These are phyloP conservation scores for Neopipo cinnamomea DNA, from an alignment of 2,113 vertebrate genomes.

Conservation along the genomic window DNA sequence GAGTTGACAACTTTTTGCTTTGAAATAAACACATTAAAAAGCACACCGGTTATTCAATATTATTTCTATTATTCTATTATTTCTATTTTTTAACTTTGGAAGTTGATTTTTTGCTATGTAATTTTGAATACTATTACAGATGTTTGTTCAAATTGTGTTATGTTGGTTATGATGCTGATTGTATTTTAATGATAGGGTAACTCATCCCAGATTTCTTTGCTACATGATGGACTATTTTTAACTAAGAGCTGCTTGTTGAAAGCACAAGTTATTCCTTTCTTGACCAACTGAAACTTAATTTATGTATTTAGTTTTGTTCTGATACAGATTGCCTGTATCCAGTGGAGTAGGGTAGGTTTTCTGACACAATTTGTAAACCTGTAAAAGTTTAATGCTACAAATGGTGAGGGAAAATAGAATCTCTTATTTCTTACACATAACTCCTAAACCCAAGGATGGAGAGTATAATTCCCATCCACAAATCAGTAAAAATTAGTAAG, in stretches of 20 bases:
- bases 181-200: not conserved
- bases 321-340: not conserved
- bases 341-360: not conserved
- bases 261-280: not conserved
- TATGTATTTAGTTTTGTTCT: not conserved
- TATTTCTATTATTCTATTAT: rapidly evolving
- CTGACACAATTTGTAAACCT: not conserved
- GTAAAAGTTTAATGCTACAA: not conserved
- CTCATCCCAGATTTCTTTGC: not conserved
- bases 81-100: not conserved
- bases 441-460: not conserved
- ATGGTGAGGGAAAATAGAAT: not conserved
- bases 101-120: not conserved
- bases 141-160: not conserved
- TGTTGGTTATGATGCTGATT: not conserved
- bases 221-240: not conserved
- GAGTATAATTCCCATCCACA: not conserved
- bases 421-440: not conserved
- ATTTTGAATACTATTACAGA: not conserved
- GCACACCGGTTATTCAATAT: rapidly evolving
- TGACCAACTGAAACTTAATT: not conserved
- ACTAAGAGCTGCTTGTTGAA: not conserved
- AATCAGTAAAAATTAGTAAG: not conserved
- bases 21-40: not conserved
- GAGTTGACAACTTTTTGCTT: not conserved